These are phyloP conservation scores for Meloidogyne floridensis DNA, from an alignment of 1,140 invertebrate species.

Conservation along the genomic window DNA sequence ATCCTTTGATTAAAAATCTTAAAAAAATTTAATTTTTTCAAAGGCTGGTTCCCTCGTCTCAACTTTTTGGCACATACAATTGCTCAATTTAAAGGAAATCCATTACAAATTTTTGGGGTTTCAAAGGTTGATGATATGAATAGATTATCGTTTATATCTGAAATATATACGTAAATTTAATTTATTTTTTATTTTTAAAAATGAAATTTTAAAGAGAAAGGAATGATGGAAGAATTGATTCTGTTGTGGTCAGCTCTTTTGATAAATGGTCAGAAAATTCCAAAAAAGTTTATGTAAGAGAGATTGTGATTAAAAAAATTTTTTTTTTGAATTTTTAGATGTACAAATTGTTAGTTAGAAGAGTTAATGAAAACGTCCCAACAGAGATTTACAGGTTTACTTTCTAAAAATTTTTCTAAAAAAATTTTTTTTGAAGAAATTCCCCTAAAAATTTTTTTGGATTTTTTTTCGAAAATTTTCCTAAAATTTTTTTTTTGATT, in stretches of 20 bases:
- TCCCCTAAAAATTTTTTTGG: too few relatives aligned
- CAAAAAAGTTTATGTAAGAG: slow-evolving; percentile 87
- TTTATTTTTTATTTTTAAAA: slow-evolving; percentile 1
- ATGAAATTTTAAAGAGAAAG: slow-evolving; percentile 73
- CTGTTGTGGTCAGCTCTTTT: slow-evolving; percentile 81
- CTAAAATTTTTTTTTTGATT: too few relatives aligned
- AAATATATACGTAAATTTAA: slow-evolving; percentile 82
- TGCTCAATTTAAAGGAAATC: slow-evolving; percentile 73
- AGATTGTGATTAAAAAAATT: neutral
- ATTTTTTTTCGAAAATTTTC: too few relatives aligned
- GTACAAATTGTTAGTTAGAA: slow-evolving; percentile 83
- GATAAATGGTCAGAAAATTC: slow-evolving; percentile 89
- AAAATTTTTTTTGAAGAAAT: neutral
- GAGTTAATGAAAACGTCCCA: slow-evolving; percentile 65
- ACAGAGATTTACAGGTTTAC: slow-evolving; percentile 23
- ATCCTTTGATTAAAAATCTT: too few relatives aligned
- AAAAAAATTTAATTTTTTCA: neutral
- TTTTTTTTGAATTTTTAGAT: slow-evolving; percentile 68
- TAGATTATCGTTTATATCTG: slow-evolving; percentile 86
- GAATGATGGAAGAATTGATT: slow-evolving; percentile 84
- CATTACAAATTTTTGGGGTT: slow-evolving; percentile 38
- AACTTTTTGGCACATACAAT: slow-evolving; percentile 73
- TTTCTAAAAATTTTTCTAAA: neutral
- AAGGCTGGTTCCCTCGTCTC: slow-evolving; percentile 50
- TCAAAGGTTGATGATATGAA: slow-evolving; percentile 79